Percentiles rank a stretch among this genome's conserved stretches.
Conservation (phyloP, 2,113 vertebrate genomes). For the Odontesthes bonariensis region DNA sequence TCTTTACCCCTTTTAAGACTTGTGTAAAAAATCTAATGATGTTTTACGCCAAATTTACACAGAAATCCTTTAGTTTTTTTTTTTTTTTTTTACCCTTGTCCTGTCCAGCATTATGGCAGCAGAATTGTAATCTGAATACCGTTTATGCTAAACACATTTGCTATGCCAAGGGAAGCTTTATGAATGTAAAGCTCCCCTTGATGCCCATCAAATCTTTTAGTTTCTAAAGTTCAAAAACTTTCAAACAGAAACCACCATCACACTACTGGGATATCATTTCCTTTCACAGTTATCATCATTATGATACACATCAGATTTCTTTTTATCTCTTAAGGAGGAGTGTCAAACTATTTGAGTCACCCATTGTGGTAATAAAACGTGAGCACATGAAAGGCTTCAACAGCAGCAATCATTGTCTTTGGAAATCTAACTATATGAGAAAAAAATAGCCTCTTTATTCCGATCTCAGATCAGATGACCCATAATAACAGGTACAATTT, state of each 20-base stretch:
- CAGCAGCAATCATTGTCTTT: constrained; percentile 16
- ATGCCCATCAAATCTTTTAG: too few species aligned
- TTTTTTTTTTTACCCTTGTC: too few species aligned
- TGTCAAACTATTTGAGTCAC: background rate
- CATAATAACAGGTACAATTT: background rate
- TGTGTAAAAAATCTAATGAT: too few species aligned
- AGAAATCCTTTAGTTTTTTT: too few species aligned
- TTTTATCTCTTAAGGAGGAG: background rate
- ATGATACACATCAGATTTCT: background rate
- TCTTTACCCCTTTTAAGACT: too few species aligned
- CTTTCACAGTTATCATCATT: background rate
- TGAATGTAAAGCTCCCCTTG: too few species aligned
- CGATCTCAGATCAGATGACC: constrained; percentile 10
- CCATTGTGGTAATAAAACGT: background rate
- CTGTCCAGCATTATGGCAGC: too few species aligned
- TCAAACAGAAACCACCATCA: constrained; percentile 1
- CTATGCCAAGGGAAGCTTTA: too few species aligned
- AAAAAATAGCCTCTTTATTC: background rate
- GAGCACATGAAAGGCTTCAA: background rate
- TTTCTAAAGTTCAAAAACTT: background rate
- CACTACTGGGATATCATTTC: background rate
- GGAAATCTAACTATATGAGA: background rate
- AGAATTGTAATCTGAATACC: too few species aligned
- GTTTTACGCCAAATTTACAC: too few species aligned
- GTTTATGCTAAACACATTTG: too few species aligned